Base-by-base conservation (phyloP, 2,888 invertebrate genomes). In the Nezara viridula region DNA sequence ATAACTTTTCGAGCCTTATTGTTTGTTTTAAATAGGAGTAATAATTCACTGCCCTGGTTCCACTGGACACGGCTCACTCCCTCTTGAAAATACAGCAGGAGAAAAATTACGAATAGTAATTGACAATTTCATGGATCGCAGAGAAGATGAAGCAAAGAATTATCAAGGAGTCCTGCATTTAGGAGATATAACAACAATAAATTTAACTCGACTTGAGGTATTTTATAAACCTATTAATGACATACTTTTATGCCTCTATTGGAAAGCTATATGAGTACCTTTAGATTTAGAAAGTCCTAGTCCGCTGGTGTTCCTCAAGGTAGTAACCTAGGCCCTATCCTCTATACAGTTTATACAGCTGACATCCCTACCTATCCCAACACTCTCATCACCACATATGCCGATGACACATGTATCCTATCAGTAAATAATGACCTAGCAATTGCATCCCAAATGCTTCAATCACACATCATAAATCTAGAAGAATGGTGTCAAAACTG, bases 141-240 rank as follows among this genome's bases (percentile, higher is more conserved):
- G 96, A 88, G 94, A 94, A 88, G 92, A 94, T 90, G 95, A 97
- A 92, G 95, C 96, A 91, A 93, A 94, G 87, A 95, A 95, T 91
- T 93, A 97, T 90, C 94, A 95, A 66, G 94, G 55, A 92, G 96
- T 85, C 95, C 94, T 0, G 60, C 12, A 86, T 24, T 94, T 97
- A 89, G 98, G 98, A 24, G 97, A 98, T 93, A 97, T 98, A 0
- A 97, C 97, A 6, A 96, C 97, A 0, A 93, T 98, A 12, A 98
- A 98, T 93, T 93, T 98, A 91, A 98, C 97, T 0, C 95, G 95
- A 92, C 92, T 97, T 50, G 93, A 94, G 92, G 96, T 96, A 93
- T 19, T 14, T 10, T 16, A 50, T 50, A n/a, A 60, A 27, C 21
- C 12, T 60, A 60, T n/a, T 60, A 6, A n/a, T 27, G 21, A 4